Percentiles rank a stretch among this genome's conserved stretches.
phyloP scores from a whole-genome alignment of 1,140 invertebrate species.

The Thaumatotibia leucotreta region DNA sequence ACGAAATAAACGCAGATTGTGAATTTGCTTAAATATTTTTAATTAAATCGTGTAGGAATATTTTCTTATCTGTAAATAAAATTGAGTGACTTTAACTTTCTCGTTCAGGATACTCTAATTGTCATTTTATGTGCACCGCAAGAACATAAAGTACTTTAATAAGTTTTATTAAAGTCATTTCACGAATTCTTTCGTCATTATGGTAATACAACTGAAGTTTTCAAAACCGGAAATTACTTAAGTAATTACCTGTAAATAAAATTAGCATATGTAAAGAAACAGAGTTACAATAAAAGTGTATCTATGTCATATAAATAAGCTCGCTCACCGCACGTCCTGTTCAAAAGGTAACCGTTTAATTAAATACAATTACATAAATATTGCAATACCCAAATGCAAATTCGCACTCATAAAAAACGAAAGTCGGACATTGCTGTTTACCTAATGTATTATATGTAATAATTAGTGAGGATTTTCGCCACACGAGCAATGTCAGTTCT shows the following conservation, averaged over 20 bases:
- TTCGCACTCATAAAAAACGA: slow-evolving; percentile 58
- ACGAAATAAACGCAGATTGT: too few relatives aligned
- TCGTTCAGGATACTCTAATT: neutral
- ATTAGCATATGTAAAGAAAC: neutral
- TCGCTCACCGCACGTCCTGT: neutral
- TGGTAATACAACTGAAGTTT: neutral
- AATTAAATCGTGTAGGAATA: too few relatives aligned
- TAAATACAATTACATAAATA: slow-evolving; percentile 13
- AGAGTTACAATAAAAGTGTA: neutral
- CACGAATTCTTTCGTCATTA: neutral
- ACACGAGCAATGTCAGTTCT: slow-evolving; percentile 44
- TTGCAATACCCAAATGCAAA: slow-evolving; percentile 17
- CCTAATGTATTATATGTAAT: slow-evolving; percentile 39
- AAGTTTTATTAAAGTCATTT: neutral
- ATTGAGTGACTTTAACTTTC: neutral
- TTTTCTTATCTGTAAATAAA: neutral
- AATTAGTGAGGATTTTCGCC: slow-evolving; percentile 57
- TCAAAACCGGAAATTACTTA: neutral
- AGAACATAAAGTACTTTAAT: neutral
- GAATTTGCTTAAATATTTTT: too few relatives aligned
- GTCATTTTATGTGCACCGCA: neutral
- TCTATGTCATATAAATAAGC: neutral
- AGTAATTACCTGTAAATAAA: too few relatives aligned
- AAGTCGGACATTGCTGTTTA: slow-evolving; percentile 39
- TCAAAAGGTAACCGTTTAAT: neutral